These are phyloP conservation scores for Thyatira batis DNA, from an alignment of 2,888 invertebrate genomes.

Conservation along the genomic window DNA sequence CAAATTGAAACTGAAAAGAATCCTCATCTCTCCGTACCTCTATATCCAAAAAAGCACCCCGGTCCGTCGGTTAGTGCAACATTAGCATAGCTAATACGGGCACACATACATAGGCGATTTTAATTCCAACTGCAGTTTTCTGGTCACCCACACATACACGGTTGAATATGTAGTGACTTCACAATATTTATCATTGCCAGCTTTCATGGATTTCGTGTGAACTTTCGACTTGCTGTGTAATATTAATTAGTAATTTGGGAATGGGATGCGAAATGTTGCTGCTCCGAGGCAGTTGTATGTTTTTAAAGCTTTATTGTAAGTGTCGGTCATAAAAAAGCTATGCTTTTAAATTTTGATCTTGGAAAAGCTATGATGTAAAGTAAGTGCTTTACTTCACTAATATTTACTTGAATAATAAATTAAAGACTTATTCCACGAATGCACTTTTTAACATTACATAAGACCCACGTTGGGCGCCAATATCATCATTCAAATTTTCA, in stretches of 20 bases:
- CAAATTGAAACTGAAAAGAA: background rate
- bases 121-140: slow-evolving; percentile 15
- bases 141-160: slow-evolving; percentile 6
- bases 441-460: too few species aligned
- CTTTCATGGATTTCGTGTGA: background rate
- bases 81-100: slow-evolving; percentile 42
- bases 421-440: too few species aligned
- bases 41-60: slow-evolving; percentile 24
- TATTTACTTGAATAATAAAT: too few species aligned
- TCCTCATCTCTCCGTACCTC: background rate
- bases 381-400: too few species aligned
- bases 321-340: too few species aligned
- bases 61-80: slow-evolving; percentile 20
- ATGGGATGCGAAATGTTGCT: background rate
- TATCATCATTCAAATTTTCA: background rate
- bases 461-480: background rate
- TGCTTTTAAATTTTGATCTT: too few species aligned
- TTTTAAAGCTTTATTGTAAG: background rate
- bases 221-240: background rate
- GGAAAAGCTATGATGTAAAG: too few species aligned
- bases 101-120: slow-evolving; percentile 24
- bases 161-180: background rate
- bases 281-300: background rate
- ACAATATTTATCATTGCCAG: slow-evolving; percentile 2
- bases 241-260: background rate